Percentiles rank a stretch among this genome's conserved stretches.
Evolutionary conservation across 2,797 vertebrate genomes (phyloP).

Genomic region (Tarsius wallacei): DNA sequence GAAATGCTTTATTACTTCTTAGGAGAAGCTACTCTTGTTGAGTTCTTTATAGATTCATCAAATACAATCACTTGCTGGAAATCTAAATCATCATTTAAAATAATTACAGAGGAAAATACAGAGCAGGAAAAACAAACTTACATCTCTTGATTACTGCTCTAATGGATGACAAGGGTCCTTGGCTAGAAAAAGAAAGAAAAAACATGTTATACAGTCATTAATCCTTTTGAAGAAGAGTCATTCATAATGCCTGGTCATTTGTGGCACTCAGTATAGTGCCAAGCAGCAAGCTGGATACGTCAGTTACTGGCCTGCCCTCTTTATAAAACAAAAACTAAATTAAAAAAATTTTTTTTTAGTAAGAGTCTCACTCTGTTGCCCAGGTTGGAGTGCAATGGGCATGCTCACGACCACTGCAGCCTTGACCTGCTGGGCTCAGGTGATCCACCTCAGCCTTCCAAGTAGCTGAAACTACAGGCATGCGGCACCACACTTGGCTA

Average conservation of each 20-base stretch:
- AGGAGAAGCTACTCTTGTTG: slow-evolving; percentile 57
- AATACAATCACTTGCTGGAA: slow-evolving; percentile 75
- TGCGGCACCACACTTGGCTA: no score
- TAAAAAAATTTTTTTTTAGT: no score
- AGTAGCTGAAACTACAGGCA: no score
- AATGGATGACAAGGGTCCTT: slow-evolving; percentile 95
- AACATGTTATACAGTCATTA: slow-evolving; percentile 80
- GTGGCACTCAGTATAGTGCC: neutral
- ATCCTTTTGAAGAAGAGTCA: slow-evolving; percentile 60
- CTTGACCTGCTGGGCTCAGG: no score
- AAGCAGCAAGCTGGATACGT: neutral
- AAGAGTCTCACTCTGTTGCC: no score
- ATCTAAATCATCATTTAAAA: slow-evolving; percentile 62
- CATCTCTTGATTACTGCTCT: slow-evolving; percentile 97
- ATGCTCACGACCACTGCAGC: no score
- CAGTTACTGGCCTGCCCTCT: slow-evolving; percentile 8
- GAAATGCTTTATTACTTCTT: slow-evolving; percentile 63
- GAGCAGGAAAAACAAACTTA: slow-evolving; percentile 91
- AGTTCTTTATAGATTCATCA: slow-evolving; percentile 64
- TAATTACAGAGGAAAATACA: slow-evolving; percentile 64
- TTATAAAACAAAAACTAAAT: slow-evolving; percentile 66
- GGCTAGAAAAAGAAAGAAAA: slow-evolving; percentile 91
- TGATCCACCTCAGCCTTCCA: no score
- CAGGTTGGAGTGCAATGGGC: no score
- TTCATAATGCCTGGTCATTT: slow-evolving; percentile 51